Percentiles rank a stretch among this genome's conserved stretches.
These are phyloP conservation scores for Noctua janthe DNA, from an alignment of 2,888 invertebrate genomes.

Conservation along the genomic window DNA sequence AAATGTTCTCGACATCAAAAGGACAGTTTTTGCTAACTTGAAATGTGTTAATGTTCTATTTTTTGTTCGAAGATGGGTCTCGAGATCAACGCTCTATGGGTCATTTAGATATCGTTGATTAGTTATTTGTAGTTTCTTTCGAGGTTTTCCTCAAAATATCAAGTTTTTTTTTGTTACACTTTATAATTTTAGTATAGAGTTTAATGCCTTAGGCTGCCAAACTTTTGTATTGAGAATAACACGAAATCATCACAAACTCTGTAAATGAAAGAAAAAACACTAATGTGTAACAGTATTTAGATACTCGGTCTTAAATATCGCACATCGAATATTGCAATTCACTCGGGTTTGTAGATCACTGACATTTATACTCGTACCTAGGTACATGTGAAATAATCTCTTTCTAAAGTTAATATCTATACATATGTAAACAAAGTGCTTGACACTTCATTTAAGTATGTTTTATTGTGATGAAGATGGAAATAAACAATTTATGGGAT, in stretches of 20 bases:
- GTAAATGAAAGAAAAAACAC: not conserved
- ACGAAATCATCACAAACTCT: not conserved
- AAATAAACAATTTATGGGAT: no score
- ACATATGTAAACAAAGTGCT: no score
- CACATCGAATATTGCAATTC: not conserved
- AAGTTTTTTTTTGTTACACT: not conserved
- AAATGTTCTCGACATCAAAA: not conserved
- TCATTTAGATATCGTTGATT: conserved; percentile 28
- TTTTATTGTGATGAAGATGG: no score
- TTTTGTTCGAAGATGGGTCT: conserved; percentile 17
- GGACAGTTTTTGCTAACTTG: not conserved
- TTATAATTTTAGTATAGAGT: not conserved
- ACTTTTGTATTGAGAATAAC: not conserved
- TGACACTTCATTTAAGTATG: no score
- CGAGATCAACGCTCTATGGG: conserved; percentile 35
- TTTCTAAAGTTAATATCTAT: no score
- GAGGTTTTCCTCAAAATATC: conserved; percentile 29
- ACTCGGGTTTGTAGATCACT: not conserved
- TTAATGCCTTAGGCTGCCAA: not conserved
- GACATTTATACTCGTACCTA: not conserved
- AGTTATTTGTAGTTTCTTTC: conserved; percentile 6
- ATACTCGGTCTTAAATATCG: not conserved
- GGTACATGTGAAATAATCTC: no score
- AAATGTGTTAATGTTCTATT: not conserved
- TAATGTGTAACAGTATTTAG: not conserved